A percentile compares a stretch with the other conserved stretches of the same genome.
These are phyloP conservation scores for Chaenocephalus aceratus DNA, from an alignment of 2,113 vertebrate genomes.

Conservation along the genomic window DNA sequence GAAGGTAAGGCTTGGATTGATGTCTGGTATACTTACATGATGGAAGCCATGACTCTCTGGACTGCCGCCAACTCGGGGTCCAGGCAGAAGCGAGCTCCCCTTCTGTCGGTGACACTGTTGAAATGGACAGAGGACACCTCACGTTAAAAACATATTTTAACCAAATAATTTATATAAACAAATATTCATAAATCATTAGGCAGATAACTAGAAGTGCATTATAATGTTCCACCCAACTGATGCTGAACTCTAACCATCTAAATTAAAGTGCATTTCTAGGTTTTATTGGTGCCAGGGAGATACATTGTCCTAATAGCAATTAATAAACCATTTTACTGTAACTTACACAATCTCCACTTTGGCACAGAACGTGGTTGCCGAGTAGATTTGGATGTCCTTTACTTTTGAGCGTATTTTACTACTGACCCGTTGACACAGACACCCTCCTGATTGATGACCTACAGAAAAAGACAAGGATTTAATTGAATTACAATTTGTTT, in stretches of 20 bases:
- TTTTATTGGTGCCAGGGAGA: background rate
- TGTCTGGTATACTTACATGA: constrained; percentile 66
- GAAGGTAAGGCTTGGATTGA: background rate
- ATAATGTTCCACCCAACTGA: background rate
- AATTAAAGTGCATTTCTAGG: background rate
- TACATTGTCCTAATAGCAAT: background rate
- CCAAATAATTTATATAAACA: background rate
- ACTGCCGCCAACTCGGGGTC: constrained; percentile 21
- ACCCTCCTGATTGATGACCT: constrained; percentile 41
- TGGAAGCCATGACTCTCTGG: constrained; percentile 3
- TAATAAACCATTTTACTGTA: background rate
- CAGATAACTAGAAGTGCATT: background rate
- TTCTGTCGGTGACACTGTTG: constrained; percentile 62
- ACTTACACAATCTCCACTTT: constrained; percentile 80
- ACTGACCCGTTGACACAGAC: constrained; percentile 55
- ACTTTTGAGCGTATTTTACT: accelerated
- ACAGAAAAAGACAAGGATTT: background rate
- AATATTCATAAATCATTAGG: background rate
- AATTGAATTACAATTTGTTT: background rate
- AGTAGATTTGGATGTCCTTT: constrained; percentile 74
- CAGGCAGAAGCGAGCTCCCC: constrained; percentile 65
- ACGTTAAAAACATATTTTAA: background rate
- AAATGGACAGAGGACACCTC: background rate
- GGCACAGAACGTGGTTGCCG: constrained; percentile 52
- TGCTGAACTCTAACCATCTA: background rate